phyloP scores from a whole-genome alignment of 2,797 vertebrate genomes.

The Crocodylus rhombifer region DNA sequence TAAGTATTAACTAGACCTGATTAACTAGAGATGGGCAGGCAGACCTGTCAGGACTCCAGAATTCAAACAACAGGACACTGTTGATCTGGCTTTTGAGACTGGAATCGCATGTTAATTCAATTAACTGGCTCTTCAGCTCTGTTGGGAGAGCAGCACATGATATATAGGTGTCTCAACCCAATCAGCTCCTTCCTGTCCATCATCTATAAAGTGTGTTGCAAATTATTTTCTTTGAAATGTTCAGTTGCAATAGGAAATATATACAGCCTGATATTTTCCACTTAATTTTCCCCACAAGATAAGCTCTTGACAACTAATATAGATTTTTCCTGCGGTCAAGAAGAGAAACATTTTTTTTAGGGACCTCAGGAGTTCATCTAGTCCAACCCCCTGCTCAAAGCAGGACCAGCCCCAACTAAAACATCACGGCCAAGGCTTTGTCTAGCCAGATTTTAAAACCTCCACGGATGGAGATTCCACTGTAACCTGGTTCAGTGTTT shows the following conservation, averaged over 20 bases:
- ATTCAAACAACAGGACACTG: constrained; percentile 1
- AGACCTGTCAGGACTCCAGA: constrained; percentile 23
- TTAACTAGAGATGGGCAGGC: constrained; percentile 12
- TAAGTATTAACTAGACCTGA: background rate
- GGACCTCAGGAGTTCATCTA: too few species aligned
- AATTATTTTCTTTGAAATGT: background rate
- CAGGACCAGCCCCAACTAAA: too few species aligned
- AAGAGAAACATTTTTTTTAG: background rate
- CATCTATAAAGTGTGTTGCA: background rate
- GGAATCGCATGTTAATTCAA: constrained; percentile 43
- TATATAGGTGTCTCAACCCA: constrained; percentile 6
- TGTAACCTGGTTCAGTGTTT: too few species aligned
- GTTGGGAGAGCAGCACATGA: background rate
- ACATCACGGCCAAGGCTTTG: too few species aligned
- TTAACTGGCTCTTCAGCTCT: constrained; percentile 48
- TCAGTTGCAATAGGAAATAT: background rate
- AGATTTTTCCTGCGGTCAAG: background rate
- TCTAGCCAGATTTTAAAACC: too few species aligned
- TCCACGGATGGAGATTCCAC: too few species aligned
- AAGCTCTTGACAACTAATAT: background rate
- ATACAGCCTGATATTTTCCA: background rate
- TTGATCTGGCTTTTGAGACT: constrained; percentile 4
- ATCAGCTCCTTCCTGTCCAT: background rate
- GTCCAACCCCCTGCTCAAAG: too few species aligned
- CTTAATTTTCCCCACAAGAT: background rate